Evolutionary conservation across 2,113 vertebrate genomes (phyloP).

Genomic region (Pogona vitticeps): DNA sequence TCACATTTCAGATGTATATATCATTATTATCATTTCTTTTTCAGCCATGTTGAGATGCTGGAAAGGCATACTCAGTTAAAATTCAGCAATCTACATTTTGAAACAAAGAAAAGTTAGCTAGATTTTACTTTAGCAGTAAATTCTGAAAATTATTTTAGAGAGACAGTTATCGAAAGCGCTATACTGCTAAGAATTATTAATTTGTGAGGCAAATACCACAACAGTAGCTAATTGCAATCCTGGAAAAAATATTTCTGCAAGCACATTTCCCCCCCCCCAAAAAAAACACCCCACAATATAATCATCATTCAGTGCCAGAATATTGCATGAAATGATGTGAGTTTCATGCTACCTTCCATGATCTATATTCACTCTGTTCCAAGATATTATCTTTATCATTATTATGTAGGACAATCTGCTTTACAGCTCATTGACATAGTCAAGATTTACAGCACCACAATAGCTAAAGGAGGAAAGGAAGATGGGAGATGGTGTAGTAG

Average conservation of each 20-base stretch:
- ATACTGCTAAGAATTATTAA: too few relatives aligned
- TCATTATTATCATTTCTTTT: slow-evolving; percentile 21
- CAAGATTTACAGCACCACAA: not conserved
- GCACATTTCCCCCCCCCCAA: not conserved
- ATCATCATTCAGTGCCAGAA: not conserved
- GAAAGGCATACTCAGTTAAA: slow-evolving; percentile 25
- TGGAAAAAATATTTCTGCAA: not conserved
- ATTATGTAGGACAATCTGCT: not conserved
- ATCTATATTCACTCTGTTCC: not conserved
- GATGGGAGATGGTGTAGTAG: not conserved
- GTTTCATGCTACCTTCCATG: not conserved
- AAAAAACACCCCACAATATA: too few relatives aligned
- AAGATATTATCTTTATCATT: not conserved
- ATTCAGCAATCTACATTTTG: slow-evolving; percentile 28
- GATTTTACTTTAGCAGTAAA: not conserved
- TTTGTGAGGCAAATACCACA: not conserved
- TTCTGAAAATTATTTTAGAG: slow-evolving; percentile 6
- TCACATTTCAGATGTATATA: slow-evolving; percentile 47
- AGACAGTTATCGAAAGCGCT: too few relatives aligned
- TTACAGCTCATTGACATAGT: not conserved
- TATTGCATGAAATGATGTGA: not conserved
- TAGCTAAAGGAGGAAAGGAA: not conserved
- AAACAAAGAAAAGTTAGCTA: slow-evolving; percentile 20
- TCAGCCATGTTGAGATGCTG: slow-evolving; percentile 30
- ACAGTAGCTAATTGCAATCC: not conserved